Evolutionary conservation across 2,888 invertebrate genomes (phyloP).

Genomic region (Aphidoletes aphidimyza): DNA sequence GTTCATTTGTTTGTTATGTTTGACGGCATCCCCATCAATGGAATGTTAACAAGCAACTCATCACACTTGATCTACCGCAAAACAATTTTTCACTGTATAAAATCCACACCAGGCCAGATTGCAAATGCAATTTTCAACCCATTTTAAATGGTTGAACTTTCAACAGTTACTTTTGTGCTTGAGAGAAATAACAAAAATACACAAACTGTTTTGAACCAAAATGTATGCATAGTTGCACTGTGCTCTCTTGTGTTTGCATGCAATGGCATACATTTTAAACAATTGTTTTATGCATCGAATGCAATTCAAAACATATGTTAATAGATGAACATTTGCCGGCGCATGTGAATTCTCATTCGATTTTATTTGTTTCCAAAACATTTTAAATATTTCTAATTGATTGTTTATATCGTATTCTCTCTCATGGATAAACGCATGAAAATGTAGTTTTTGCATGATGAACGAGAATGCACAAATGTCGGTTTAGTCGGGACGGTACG

Average conservation of each 20-base stretch:
- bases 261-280: not conserved
- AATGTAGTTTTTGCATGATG: not conserved
- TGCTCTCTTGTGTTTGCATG: not conserved
- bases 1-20: not conserved
- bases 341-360: too few relatives aligned
- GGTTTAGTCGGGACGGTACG: too few relatives aligned
- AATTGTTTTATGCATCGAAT: not conserved
- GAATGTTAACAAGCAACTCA: constrained; percentile 3
- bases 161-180: too few relatives aligned
- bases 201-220: not conserved
- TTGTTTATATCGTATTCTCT: not conserved
- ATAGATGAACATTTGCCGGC: too few relatives aligned
- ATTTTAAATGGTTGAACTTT: not conserved
- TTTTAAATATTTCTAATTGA: not conserved
- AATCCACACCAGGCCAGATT: too few relatives aligned
- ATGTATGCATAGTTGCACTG: not conserved
- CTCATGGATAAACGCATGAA: not conserved
- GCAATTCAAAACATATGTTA: not conserved
- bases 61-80: not conserved
- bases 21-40: not conserved
- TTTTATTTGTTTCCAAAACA: not conserved
- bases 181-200: too few relatives aligned
- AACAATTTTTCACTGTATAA: not conserved
- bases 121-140: not conserved
- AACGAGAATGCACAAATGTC: too few relatives aligned